Base-by-base conservation (phyloP, 30 jellyfish, hydroid and myxozoan genomes). In the Pelagia noctiluca region DNA sequence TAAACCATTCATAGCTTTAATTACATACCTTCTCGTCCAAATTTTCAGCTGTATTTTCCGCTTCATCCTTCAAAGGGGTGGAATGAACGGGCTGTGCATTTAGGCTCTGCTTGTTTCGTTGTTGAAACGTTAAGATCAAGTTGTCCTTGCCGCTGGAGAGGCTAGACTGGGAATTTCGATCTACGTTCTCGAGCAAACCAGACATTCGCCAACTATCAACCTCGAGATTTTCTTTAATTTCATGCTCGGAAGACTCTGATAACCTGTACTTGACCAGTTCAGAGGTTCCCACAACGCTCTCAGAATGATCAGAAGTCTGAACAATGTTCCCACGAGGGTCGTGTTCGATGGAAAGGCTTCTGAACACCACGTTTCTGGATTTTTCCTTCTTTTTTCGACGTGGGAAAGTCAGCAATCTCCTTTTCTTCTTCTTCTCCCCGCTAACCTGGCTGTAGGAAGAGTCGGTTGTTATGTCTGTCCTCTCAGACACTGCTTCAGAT, bases 141-240 rank as follows among this genome's bases (percentile, higher is more conserved):
- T 82, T 82, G 71, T 82, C 92, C 23, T 67, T 69, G 0, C 66
- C 24, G 28, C 76, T 48, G 35, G 83, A 23, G 1, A 75, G 63
- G 12, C 70, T 32, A 1, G 57, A 42, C 57, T 8, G 8, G 7
- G 68, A 52, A 3, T 8, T 52, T 52, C 92, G 60, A 35, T 85
- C 88, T 29, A 76, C 96, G 37, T 47, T 74, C 49, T 75, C 83
- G 31, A 85, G 46, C 26, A 85, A 50, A 13, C 96, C 96, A 48
- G 96, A 85, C 89, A 85, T 85, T 52, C 96, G 65, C 96, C 96
- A 85, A 8, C 68, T 86, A 60, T 85, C 96, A 5, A 79, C 88
- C 22, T 82, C 86, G 18, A 35, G 7, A 31, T 53, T 22, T 33
- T 50, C 87, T 23, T 69, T 80, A 26, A 71, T 71, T 47, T 69